A percentile compares a stretch with the other conserved stretches of the same genome.
Evolutionary conservation across 2,113 vertebrate species (phyloP).

Genomic region (Calidris pygmaea): DNA sequence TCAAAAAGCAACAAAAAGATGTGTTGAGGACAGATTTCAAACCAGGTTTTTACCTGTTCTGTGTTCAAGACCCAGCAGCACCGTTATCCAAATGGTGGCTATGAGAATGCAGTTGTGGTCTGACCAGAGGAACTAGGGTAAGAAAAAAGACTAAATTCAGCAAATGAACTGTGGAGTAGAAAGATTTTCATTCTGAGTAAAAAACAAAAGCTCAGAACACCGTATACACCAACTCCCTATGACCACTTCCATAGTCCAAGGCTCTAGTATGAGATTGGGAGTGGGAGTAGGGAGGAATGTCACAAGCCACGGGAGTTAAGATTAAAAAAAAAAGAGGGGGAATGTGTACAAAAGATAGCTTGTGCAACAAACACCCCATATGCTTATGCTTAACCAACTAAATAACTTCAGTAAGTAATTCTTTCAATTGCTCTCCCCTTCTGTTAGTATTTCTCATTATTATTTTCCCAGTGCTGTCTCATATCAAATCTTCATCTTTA

Average conservation of each 20-base stretch:
- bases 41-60: background rate
- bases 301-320: background rate
- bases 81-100: background rate
- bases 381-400: background rate
- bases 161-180: background rate
- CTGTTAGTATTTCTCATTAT: background rate
- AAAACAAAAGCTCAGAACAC: background rate
- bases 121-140: background rate
- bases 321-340: background rate
- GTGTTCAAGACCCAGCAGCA: background rate
- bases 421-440: background rate
- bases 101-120: background rate
- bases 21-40: background rate
- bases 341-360: background rate
- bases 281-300: background rate
- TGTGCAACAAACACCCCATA: background rate
- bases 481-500: background rate
- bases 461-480: background rate
- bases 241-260: background rate
- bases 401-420: background rate
- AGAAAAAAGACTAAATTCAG: background rate
- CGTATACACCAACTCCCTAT: background rate
- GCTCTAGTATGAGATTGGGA: background rate
- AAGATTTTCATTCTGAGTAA: background rate
- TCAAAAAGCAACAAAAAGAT: background rate